Percentiles rank a stretch among this genome's conserved stretches.
phyloP scores from a whole-genome alignment of 92 coral and sea anemone species.

The Desmophyllum pertusum region DNA sequence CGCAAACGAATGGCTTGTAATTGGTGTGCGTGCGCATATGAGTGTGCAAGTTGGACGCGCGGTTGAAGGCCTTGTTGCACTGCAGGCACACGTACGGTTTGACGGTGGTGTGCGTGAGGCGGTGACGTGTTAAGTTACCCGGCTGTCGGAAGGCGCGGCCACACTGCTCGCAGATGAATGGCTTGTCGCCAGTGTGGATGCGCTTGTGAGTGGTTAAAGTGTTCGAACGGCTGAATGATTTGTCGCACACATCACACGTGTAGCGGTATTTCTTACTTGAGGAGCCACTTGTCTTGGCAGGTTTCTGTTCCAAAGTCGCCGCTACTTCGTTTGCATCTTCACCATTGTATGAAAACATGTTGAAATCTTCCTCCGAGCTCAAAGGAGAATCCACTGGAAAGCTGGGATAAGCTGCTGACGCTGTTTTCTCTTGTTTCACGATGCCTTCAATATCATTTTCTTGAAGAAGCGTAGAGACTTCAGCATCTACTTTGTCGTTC shows the following conservation, averaged over 20 bases:
- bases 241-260: slow-evolving; percentile 79
- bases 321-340: neutral
- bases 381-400: neutral
- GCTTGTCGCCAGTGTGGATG: slow-evolving; percentile 87
- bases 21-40: slow-evolving; percentile 98
- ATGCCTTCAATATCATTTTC: neutral
- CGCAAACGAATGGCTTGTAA: slow-evolving; percentile 93
- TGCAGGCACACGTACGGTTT: slow-evolving; percentile 95
- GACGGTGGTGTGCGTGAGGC: slow-evolving; percentile 85
- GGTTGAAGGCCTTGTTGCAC: slow-evolving; percentile 97
- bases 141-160: slow-evolving; percentile 91
- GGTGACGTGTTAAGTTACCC: slow-evolving; percentile 84
- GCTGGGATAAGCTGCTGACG: neutral
- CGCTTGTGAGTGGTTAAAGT: slow-evolving; percentile 80
- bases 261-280: slow-evolving; percentile 68
- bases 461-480: neutral
- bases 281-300: neutral
- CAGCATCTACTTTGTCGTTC: neutral
- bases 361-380: neutral
- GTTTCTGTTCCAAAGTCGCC: neutral
- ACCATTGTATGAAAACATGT: neutral
- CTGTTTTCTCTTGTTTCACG: neutral
- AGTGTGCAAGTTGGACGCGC: slow-evolving; percentile 97
- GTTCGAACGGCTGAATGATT: slow-evolving; percentile 88
- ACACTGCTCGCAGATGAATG: slow-evolving; percentile 79